Base-by-base conservation (phyloP, 2,888 invertebrate genomes). In the Caenorhabditis sp. region DNA sequence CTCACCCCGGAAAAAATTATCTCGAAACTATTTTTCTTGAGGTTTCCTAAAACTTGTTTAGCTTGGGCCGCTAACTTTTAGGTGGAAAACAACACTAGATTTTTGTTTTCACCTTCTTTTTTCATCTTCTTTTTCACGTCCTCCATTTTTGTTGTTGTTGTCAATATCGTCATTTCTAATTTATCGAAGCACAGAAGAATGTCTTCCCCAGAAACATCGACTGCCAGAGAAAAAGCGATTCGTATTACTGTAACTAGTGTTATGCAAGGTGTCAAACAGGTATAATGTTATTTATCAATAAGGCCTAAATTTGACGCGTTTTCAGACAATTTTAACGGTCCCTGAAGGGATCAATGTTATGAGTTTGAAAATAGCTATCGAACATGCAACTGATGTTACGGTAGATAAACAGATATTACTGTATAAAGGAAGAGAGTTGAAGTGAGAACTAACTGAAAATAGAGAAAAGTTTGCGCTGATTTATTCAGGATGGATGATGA, bases 391-490 rank as follows among this genome's bases (percentile, higher is more conserved):
- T 8, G 72, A 78, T 0, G 71, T 78, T 17, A 36, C 58, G 36
- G 27, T 68, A n/a, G 69, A 68, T 5, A 67, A 63, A 37, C 76
- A 78, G 26, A 53, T 79, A 10, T 58, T 82, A 19, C 60, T 81
- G 58, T 81, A 43, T 69, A 75, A 80, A 36, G 78, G 78, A 62
- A 70, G 69, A 17, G 82, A 82, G 66, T 63, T 82, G 50, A 76
- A 71, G 60, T 76, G 67, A 31, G 49, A 5, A 50, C 26, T n/a
- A 57, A 61, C 24, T 51, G 26, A 26, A 5, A 19, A 21, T 31
- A 19, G 19, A 19, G n/a, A 8, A 36, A 19, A 3, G 2, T 36
- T 36, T 19, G 10, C 12, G 3, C 26, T 26, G 14, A 12, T 10
- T 27, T 24, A 26, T 64, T 24, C 26, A 60, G 70, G n/a, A 66